Conservation (phyloP, 2,888 invertebrate genomes). For the Chelonus formosanus region DNA sequence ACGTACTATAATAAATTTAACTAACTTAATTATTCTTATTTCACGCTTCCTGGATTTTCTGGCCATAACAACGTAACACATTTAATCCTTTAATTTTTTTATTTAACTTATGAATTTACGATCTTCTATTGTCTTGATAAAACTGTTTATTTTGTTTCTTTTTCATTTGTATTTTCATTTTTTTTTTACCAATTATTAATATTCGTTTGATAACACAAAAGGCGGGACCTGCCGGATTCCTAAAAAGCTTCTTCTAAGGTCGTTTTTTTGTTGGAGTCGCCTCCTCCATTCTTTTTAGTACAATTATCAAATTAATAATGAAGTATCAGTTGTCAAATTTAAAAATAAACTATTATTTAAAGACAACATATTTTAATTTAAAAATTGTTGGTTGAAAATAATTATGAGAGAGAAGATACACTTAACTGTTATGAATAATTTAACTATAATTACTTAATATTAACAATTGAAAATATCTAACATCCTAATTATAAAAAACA, state of each 20-base stretch:
- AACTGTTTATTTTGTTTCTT: not conserved
- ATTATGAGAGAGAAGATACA: too few relatives aligned
- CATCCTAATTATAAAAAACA: too few relatives aligned
- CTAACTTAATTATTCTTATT: not conserved
- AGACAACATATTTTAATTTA: too few relatives aligned
- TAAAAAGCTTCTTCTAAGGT: constrained; percentile 92
- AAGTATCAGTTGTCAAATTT: constrained; percentile 35
- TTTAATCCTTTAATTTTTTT: too few relatives aligned
- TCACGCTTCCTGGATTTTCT: too few relatives aligned
- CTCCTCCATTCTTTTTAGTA: constrained; percentile 62
- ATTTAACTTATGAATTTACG: too few relatives aligned
- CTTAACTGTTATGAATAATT: too few relatives aligned
- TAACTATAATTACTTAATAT: too few relatives aligned
- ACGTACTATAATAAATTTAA: not conserved
- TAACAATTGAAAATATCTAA: too few relatives aligned
- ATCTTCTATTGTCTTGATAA: too few relatives aligned
- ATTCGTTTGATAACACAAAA: constrained; percentile 54
- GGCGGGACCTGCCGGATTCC: constrained; percentile 93
- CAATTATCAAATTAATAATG: constrained; percentile 58
- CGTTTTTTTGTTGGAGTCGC: constrained; percentile 56
- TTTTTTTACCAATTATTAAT: constrained; percentile 1
- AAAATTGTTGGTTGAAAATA: constrained; percentile 16
- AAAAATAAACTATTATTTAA: too few relatives aligned
- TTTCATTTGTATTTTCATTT: not conserved
- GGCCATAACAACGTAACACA: too few relatives aligned